A percentile compares a stretch with the other conserved stretches of the same genome.
These are phyloP conservation scores for Drosophila imparisetae DNA, from an alignment of 2,888 invertebrate species.

Conservation along the genomic window DNA sequence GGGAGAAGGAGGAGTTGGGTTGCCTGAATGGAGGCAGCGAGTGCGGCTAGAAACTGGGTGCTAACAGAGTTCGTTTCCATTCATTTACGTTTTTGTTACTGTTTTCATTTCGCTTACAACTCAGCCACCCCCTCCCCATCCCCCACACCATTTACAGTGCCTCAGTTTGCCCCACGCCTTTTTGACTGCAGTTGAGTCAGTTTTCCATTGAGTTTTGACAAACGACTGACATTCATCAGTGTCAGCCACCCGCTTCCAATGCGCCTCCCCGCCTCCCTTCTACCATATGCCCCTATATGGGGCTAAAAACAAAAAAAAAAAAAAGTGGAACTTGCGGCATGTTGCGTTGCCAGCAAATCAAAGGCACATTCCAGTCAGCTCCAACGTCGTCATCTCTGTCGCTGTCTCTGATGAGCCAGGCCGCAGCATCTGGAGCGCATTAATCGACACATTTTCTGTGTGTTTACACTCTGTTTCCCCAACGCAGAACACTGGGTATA, in stretches of 20 bases:
- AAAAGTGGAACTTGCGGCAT: slow-evolving; percentile 39
- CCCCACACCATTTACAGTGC: not conserved
- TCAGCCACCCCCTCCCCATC: not conserved
- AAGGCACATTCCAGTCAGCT: slow-evolving; percentile 72
- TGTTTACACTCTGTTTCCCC: slow-evolving; percentile 8
- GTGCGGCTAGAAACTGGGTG: slow-evolving; percentile 26
- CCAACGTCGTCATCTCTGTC: slow-evolving; percentile 43
- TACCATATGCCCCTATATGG: slow-evolving; percentile 47
- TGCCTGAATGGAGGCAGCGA: slow-evolving; percentile 8
- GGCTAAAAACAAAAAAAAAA: slow-evolving; percentile 19
- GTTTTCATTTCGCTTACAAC: slow-evolving; percentile 59
- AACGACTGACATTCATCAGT: slow-evolving; percentile 84
- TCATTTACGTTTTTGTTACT: slow-evolving; percentile 63
- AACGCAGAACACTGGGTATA: not conserved
- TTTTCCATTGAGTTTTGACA: slow-evolving; percentile 81
- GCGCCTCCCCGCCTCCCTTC: slow-evolving; percentile 15
- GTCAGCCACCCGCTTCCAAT: slow-evolving; percentile 64
- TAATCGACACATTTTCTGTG: slow-evolving; percentile 77
- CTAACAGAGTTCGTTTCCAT: slow-evolving; percentile 38
- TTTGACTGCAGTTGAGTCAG: slow-evolving; percentile 45
- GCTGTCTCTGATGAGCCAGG: slow-evolving; percentile 38
- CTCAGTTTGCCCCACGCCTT: slow-evolving; percentile 2
- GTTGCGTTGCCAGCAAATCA: slow-evolving; percentile 69
- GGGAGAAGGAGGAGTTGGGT: not conserved
- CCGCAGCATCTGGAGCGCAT: slow-evolving; percentile 76